A percentile compares a stretch with the other conserved stretches of the same genome.
phyloP scores from a whole-genome alignment of 2,113 vertebrate genomes.

The Psittacara wagleri region DNA sequence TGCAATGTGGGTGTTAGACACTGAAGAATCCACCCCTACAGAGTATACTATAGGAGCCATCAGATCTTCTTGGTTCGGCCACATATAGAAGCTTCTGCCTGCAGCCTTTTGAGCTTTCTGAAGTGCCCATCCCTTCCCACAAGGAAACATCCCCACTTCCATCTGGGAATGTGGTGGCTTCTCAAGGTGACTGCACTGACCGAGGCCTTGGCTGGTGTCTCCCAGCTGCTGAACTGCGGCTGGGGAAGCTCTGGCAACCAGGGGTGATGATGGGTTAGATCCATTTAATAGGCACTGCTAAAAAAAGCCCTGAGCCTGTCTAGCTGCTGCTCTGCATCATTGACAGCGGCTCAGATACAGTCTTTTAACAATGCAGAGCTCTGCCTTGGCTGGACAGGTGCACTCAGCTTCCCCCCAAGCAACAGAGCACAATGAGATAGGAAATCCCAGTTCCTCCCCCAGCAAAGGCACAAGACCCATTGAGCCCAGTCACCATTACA shows the following conservation, averaged over 20 bases:
- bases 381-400: neutral
- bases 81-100: neutral
- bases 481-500: neutral
- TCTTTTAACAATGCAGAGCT: neutral
- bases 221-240: neutral
- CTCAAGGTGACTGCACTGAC: neutral
- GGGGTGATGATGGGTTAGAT: neutral
- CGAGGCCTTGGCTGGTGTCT: neutral
- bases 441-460: neutral
- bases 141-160: neutral
- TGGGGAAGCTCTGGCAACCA: neutral
- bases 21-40: neutral
- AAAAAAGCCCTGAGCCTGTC: neutral
- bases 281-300: neutral
- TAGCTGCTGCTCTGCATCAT: neutral
- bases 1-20: neutral
- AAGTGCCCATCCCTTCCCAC: neutral
- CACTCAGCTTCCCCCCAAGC: neutral
- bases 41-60: neutral
- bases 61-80: neutral
- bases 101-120: neutral
- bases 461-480: neutral
- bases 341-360: neutral
- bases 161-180: neutral
- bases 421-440: accelerated